Evolutionary conservation across 2,888 invertebrate species (phyloP), one percentile per base, ranked within the genome.

Genomic region (Drosophila longiperda): DNA sequence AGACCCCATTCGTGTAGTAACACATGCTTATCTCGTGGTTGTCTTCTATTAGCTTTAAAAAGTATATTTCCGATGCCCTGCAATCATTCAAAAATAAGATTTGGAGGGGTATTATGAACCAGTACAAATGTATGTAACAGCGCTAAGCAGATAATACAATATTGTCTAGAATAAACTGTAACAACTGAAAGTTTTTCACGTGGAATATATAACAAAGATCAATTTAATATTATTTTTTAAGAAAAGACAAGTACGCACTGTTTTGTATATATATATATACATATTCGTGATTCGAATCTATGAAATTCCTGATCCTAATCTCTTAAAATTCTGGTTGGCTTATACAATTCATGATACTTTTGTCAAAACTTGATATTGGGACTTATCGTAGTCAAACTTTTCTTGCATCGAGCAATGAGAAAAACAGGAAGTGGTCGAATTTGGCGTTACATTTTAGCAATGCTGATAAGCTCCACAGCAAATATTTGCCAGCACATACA

Each of bases 21-120:
- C 75, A 75, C 66, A 63, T 72, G 76, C 60, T 45, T 26, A 48
- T 60, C 67, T 55, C 73, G 76, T 66, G 66, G 50, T 50, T 42
- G 12, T 34, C 54, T 42, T 49, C 42, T 34, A 36, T 49, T 36
- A 20, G 29, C 15, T 50, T 42, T 60, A 11, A 8, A 11, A 34
- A 12, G 15, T 52, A 3, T 33, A 23, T 9, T 11, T 66, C n/a
- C 5, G 1, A 29, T 29, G 26, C 55, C 29, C 26, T 38, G n/a
- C 26, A 38, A 26, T 9, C 8, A 9, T 26, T 26, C 1, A 17
- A 6, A 49, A 23, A 9, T 15, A 45, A 20, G 20, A 1, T 42
- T 11, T 2, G 9, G 5, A n/a, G 11, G 20, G 42, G 20, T 42
- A 42, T 42, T 20, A 20, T 1, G 12, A 45, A 15, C 20, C 7